Evolutionary conservation across 2,113 vertebrate species (phyloP).

Genomic region (Haplochromis vanheusdeni): DNA sequence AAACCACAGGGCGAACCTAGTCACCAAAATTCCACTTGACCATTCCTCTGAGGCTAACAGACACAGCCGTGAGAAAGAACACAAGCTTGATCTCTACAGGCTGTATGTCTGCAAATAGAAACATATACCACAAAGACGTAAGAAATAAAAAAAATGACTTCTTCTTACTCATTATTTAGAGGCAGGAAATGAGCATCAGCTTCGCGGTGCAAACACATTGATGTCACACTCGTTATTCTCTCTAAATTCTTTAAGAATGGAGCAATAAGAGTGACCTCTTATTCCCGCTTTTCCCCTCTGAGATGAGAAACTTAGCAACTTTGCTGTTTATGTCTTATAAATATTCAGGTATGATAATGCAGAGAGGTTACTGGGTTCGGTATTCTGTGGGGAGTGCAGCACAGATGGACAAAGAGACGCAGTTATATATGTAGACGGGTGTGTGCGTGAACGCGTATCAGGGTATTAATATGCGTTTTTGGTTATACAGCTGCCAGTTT

Average conservation of each 20-base stretch:
- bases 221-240: not conserved
- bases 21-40: not conserved
- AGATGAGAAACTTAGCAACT: constrained; percentile 18
- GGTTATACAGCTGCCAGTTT: not conserved
- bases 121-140: not conserved
- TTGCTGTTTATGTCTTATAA: constrained; percentile 44
- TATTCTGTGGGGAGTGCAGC: constrained; percentile 34
- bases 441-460: not conserved
- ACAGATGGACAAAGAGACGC: constrained; percentile 47
- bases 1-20: not conserved
- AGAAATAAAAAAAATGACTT: not conserved
- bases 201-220: not conserved
- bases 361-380: constrained; percentile 5
- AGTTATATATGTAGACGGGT: not conserved
- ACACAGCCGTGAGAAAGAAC: not conserved
- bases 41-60: not conserved
- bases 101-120: not conserved
- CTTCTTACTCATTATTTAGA: not conserved
- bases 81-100: not conserved
- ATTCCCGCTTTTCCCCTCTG: not conserved
- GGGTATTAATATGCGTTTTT: not conserved
- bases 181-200: not conserved
- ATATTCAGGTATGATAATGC: constrained; percentile 68
- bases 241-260: not conserved
- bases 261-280: not conserved